Percentiles rank a stretch among this genome's conserved stretches.
phyloP scores from a whole-genome alignment of 2,797 vertebrate genomes.

The Chelmon rostratus region DNA sequence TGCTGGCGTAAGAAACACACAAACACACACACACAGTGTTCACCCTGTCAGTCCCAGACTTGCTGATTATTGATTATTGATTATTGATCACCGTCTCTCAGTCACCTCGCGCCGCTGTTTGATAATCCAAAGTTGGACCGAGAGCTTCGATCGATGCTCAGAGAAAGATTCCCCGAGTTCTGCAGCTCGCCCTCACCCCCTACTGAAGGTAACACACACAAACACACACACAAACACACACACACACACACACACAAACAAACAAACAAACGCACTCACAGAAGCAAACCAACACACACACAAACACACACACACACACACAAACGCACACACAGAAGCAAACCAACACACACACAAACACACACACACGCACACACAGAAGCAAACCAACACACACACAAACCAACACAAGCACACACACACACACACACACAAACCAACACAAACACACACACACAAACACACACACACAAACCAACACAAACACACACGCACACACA shows the following conservation, averaged over 20 bases:
- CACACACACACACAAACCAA: too few relatives aligned
- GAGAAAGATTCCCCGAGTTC: constrained; percentile 97
- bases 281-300: too few relatives aligned
- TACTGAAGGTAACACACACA: constrained; percentile 89
- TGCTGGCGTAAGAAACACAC: constrained; percentile 91
- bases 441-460: too few relatives aligned
- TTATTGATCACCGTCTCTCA: constrained; percentile 60
- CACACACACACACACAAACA: background rate
- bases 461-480: too few relatives aligned
- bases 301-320: too few relatives aligned
- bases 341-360: too few relatives aligned
- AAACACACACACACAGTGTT: background rate
- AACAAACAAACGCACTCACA: too few relatives aligned
- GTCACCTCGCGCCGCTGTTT: constrained; percentile 95
- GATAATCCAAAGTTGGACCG: constrained; percentile 98
- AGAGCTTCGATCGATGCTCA: constrained; percentile 95
- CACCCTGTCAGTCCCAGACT: background rate
- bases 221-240: background rate
- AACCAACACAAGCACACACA: too few relatives aligned
- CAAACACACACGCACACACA: too few relatives aligned
- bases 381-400: too few relatives aligned
- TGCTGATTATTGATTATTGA: background rate
- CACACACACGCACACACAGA: too few relatives aligned
- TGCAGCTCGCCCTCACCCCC: constrained; percentile 94
- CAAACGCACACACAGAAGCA: too few relatives aligned